Percentiles rank a stretch among this genome's conserved stretches.
Conservation (phyloP, 1,140 invertebrate species). For the Drosophila punjabiensis region DNA sequence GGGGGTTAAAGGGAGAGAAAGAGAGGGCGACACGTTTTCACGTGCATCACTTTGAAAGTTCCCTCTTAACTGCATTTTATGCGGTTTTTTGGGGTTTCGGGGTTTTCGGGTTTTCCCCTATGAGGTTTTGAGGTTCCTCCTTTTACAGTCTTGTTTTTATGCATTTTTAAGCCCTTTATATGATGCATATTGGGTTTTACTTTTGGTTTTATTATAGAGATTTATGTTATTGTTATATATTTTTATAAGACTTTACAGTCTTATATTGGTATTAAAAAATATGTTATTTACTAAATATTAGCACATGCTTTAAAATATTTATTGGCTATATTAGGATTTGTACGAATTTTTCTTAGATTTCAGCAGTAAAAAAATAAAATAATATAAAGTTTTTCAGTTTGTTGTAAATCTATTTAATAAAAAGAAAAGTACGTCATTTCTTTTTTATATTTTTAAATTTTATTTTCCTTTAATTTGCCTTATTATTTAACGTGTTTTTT, state of each 20-base stretch:
- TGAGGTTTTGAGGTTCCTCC: conserved; percentile 4
- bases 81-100: conserved; percentile 26
- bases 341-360: no score
- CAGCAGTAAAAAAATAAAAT: no score
- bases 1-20: not conserved
- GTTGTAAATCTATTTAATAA: no score
- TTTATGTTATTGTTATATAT: not conserved
- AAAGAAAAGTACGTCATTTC: no score
- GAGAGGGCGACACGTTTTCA: conserved; percentile 42
- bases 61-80: conserved; percentile 42
- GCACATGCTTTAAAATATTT: not conserved
- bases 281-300: not conserved
- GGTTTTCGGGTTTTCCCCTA: conserved; percentile 1
- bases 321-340: no score
- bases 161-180: not conserved
- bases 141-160: not conserved
- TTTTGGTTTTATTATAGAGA: not conserved
- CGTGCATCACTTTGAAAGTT: conserved; percentile 51
- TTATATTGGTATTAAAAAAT: not conserved
- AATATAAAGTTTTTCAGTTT: no score
- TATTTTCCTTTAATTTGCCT: no score
- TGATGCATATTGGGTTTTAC: not conserved
- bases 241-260: not conserved
- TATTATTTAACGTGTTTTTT: no score
- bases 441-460: no score